These are phyloP conservation scores for Hesperophylax magnus DNA, from an alignment of 1,140 invertebrate species.

Conservation along the genomic window DNA sequence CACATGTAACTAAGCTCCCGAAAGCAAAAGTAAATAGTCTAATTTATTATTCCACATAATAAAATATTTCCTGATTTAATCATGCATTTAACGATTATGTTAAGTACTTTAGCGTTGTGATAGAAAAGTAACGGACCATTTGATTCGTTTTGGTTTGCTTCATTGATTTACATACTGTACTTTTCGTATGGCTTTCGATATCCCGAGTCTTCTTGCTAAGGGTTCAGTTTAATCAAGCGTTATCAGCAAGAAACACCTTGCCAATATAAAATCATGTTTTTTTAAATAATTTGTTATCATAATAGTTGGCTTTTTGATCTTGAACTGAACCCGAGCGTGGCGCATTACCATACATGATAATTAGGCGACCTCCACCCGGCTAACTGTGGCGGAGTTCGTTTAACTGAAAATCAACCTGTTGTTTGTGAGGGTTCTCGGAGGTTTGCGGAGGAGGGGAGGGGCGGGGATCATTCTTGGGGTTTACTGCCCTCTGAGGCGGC, in stretches of 20 bases:
- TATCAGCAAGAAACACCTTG: slow-evolving; percentile 20
- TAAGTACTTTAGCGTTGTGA: background rate
- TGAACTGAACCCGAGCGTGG: background rate
- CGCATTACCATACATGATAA: slow-evolving; percentile 46
- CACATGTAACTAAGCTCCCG: slow-evolving; percentile 3
- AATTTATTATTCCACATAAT: slow-evolving; percentile 1
- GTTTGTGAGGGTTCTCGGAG: slow-evolving; percentile 23
- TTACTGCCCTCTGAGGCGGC: background rate
- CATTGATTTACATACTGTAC: too few species aligned
- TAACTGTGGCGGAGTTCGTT: slow-evolving; percentile 26
- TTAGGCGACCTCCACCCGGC: slow-evolving; percentile 39
- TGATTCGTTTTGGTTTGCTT: too few species aligned
- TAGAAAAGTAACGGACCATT: too few species aligned
- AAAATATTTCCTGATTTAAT: slow-evolving; percentile 5
- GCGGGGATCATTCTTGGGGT: slow-evolving; percentile 14
- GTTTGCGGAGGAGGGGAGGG: background rate
- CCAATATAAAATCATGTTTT: slow-evolving; percentile 28
- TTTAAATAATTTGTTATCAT: slow-evolving; percentile 5
- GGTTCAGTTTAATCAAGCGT: background rate
- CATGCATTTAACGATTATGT: slow-evolving; percentile 6
- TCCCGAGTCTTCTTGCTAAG: too few species aligned
- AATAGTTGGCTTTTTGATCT: background rate
- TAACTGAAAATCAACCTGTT: slow-evolving; percentile 55
- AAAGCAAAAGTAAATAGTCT: slow-evolving; percentile 9
- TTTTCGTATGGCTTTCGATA: too few species aligned